Base-by-base conservation (phyloP, 2,888 invertebrate genomes). In the Busseola fusca region DNA sequence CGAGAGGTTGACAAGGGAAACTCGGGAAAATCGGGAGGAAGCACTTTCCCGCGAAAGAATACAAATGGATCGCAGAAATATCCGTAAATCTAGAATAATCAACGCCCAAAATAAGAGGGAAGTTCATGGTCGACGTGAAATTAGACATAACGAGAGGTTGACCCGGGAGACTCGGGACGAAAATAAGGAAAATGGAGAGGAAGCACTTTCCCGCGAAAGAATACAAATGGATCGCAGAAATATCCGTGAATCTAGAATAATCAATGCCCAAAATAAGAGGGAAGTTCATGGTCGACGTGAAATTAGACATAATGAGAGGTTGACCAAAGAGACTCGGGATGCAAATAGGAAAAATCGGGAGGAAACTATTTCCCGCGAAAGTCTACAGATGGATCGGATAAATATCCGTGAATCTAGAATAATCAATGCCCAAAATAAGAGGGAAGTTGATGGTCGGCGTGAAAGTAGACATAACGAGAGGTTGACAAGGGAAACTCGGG, bases 331-430 rank as follows among this genome's bases (percentile, higher is more conserved):
- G 21, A 57, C n/a, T 48, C 37, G 21, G 6, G 25, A 48, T 14
- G 42, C 52, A 25, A 70, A 56, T 30, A 56, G 27, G 54, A 27
- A 42, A 45, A 30, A 67, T 52, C 16, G 1, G 10, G 71, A 69
- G 7, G 66, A 59, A 50, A 42, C 21, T 16, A 54, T 57, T 14
- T 30, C 72, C 21, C 63, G 54, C 12, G 69, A 77, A 25, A 69
- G 63, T 42, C 60, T 56, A 10, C 42, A 37, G 34, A 48, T 63
- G 42, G 59, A 72, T 27, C 68, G 56, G 0, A 73, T 54, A 60
- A 72, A 74, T 57, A 64, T 54, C 16, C 78, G 73, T 56, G 83
- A 76, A 27, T 62, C 68, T 45, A 64, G 64, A 65, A 52, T 34
- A 18, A 12, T 37, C 3, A 69, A 50, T 64, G 14, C 7, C 30